Evolutionary conservation across 2,797 vertebrate species (phyloP).

Genomic region (Amblyraja radiata): DNA sequence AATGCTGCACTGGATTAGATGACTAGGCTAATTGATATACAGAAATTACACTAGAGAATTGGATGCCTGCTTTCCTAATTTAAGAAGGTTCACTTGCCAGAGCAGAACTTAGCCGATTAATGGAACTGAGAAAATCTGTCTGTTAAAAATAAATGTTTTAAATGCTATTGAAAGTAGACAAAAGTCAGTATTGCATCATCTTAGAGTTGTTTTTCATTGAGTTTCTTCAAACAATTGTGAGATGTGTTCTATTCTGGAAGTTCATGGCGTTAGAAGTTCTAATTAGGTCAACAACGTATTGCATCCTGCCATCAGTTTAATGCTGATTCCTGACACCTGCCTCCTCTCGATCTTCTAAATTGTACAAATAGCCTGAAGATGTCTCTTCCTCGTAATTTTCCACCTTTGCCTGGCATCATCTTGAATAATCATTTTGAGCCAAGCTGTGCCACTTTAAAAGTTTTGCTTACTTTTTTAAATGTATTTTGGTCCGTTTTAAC

Average conservation of each 20-base stretch:
- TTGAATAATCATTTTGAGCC: too few relatives aligned
- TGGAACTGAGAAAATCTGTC: slow-evolving; percentile 6
- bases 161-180: not conserved
- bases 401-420: not conserved
- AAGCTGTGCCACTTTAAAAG: not conserved
- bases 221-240: slow-evolving; percentile 5
- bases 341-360: not conserved
- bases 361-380: not conserved
- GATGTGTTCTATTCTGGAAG: not conserved
- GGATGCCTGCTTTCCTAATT: not conserved
- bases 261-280: not conserved
- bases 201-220: slow-evolving; percentile 6
- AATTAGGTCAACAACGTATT: not conserved
- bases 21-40: slow-evolving; percentile 14
- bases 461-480: not conserved
- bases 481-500: slow-evolving; percentile 2
- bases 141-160: slow-evolving; percentile 20
- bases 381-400: not conserved
- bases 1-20: not conserved
- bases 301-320: not conserved
- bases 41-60: slow-evolving; percentile 16
- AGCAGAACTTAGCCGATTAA: slow-evolving; percentile 9
- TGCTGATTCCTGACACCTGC: not conserved
- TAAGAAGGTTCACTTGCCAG: not conserved
- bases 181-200: slow-evolving; percentile 6